Conservation (phyloP, 1,140 invertebrate species). For the Papilio dardanus region DNA sequence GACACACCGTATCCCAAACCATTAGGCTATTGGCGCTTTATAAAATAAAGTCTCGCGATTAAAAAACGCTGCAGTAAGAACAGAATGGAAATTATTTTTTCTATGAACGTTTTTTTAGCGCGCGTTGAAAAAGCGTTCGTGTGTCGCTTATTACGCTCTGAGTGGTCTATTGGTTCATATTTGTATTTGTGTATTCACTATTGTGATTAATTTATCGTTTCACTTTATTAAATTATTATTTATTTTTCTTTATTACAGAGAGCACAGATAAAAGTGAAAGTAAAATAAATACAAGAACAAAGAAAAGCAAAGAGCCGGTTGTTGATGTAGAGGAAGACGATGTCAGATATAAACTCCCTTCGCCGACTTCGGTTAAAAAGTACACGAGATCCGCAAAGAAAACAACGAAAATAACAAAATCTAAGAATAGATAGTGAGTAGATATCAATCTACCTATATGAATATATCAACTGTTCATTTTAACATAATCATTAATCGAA, state of each 20-base stretch:
- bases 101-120: too few relatives aligned
- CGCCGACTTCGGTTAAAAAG: constrained; percentile 34
- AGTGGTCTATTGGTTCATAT: too few relatives aligned
- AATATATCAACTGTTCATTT: not conserved
- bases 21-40: too few relatives aligned
- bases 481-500: not conserved
- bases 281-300: constrained; percentile 32
- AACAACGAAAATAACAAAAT: constrained; percentile 21
- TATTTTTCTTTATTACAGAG: not conserved
- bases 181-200: too few relatives aligned
- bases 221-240: too few relatives aligned
- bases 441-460: constrained; percentile 17
- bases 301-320: constrained; percentile 29
- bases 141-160: too few relatives aligned
- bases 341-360: constrained; percentile 55
- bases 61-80: too few relatives aligned
- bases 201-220: too few relatives aligned
- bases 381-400: constrained; percentile 21
- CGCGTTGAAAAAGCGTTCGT: too few relatives aligned
- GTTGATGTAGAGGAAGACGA: constrained; percentile 35
- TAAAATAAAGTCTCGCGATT: too few relatives aligned
- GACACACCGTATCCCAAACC: too few relatives aligned
- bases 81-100: too few relatives aligned
- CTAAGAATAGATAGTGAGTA: constrained; percentile 35
- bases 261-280: constrained; percentile 17